Conservation (phyloP, 2,888 invertebrate species). For the Thereva unica region DNA sequence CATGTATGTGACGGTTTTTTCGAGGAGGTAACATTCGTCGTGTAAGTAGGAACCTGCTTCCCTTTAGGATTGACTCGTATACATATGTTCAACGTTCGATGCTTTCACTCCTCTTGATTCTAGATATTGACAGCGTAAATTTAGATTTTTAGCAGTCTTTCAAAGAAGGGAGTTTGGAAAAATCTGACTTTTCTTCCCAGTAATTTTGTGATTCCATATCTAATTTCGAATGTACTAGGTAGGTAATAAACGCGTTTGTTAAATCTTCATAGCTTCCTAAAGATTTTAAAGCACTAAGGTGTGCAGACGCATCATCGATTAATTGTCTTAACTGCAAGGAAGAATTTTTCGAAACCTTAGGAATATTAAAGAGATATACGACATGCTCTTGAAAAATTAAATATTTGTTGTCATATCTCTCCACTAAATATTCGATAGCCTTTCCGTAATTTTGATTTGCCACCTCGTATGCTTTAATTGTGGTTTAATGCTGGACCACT, state of each 20-base stretch:
- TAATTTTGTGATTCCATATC: neutral
- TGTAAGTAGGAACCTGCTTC: neutral
- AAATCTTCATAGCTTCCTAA: conserved; percentile 1
- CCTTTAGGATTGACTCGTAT: neutral
- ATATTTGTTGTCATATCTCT: conserved; percentile 10
- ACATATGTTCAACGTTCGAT: neutral
- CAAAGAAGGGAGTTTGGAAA: conserved; percentile 3
- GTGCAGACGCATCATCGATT: neutral
- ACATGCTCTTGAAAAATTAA: conserved; percentile 10
- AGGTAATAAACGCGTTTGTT: neutral
- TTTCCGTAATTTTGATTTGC: neutral
- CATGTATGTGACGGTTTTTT: neutral
- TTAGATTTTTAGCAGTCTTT: neutral
- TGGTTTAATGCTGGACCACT: neutral
- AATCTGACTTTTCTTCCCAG: conserved; percentile 11
- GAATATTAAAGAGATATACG: neutral
- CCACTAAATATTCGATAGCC: neutral
- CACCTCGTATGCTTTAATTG: neutral
- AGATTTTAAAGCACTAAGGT: neutral
- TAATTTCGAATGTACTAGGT: neutral
- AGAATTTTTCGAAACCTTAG: neutral
- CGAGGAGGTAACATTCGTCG: neutral
- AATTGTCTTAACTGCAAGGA: neutral
- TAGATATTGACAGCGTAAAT: neutral
- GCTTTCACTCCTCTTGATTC: neutral